Percentiles rank a stretch among this genome's conserved stretches.
These are phyloP conservation scores for Sturnira hondurensis DNA, from an alignment of 2,113 vertebrate species.

Conservation along the genomic window DNA sequence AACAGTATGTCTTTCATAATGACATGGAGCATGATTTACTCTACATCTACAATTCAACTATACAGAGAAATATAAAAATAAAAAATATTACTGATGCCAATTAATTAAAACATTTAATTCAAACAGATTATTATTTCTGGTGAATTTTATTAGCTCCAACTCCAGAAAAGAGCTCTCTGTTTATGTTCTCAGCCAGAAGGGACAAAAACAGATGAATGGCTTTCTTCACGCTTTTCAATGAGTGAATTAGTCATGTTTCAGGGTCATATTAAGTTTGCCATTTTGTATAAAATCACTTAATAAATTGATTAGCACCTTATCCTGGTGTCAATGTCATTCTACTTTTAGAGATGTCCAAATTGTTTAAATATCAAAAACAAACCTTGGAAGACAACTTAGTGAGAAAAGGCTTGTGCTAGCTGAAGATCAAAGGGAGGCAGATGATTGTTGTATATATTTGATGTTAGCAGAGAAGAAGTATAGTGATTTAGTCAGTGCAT, in stretches of 20 bases:
- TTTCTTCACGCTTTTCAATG: constrained; percentile 57
- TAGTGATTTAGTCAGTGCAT: not conserved
- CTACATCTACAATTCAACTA: not conserved
- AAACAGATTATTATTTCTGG: not conserved
- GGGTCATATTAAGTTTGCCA: constrained; percentile 64
- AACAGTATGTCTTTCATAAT: not conserved
- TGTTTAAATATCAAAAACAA: constrained; percentile 75
- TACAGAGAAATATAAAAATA: not conserved
- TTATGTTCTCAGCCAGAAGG: not conserved
- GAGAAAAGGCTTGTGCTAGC: constrained; percentile 52
- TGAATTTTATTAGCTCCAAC: not conserved
- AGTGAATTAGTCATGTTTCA: constrained; percentile 37
- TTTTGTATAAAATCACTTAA: constrained; percentile 66
- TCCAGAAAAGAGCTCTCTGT: not conserved
- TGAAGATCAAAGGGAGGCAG: constrained; percentile 60
- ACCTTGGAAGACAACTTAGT: constrained; percentile 31
- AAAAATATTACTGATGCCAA: not conserved
- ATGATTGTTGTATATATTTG: constrained; percentile 25
- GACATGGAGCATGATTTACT: not conserved
- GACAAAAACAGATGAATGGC: constrained; percentile 37
- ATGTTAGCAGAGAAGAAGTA: constrained; percentile 20
- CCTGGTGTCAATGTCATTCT: constrained; percentile 43
- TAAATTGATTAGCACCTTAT: constrained; percentile 69
- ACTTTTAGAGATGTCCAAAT: constrained; percentile 70
- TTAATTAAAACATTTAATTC: not conserved